Conservation (phyloP, 2,888 invertebrate species). For the Pegoplata infirma region DNA sequence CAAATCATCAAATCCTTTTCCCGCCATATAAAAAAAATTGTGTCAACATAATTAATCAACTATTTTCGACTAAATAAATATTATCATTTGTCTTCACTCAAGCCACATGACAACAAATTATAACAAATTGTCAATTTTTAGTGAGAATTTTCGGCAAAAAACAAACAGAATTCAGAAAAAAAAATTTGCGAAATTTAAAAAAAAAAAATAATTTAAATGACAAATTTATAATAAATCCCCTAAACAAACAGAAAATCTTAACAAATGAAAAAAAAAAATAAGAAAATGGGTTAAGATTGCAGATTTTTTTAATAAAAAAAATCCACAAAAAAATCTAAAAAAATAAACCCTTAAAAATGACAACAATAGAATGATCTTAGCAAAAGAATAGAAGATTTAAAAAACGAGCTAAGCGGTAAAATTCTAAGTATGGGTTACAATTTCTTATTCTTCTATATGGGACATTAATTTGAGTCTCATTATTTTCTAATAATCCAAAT, state of each 20-base stretch:
- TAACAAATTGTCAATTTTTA: constrained; percentile 4
- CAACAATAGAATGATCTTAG: not conserved
- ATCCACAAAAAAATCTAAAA: not conserved
- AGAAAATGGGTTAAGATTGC: constrained; percentile 26
- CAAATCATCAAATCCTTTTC: not conserved
- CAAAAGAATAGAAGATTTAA: not conserved
- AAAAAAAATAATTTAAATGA: not conserved
- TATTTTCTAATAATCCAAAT: constrained; percentile 52
- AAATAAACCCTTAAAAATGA: constrained; percentile 15
- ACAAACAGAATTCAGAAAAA: no score
- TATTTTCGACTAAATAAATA: not conserved
- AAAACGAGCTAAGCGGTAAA: not conserved
- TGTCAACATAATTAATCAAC: not conserved
- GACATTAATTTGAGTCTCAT: constrained; percentile 48
- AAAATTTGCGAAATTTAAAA: not conserved
- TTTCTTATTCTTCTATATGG: not conserved
- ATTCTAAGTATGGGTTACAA: not conserved
- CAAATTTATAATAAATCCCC: not conserved
- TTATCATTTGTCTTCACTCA: not conserved
- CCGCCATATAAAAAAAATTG: not conserved
- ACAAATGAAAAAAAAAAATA: constrained; percentile 9
- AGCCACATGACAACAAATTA: not conserved
- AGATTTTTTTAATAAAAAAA: not conserved
- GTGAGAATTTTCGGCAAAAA: not conserved
- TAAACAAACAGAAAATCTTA: not conserved